These are phyloP conservation scores for Holothuria leucospilota DNA, from an alignment of 53 echinoderm and acorn worm genomes.

Conservation along the genomic window DNA sequence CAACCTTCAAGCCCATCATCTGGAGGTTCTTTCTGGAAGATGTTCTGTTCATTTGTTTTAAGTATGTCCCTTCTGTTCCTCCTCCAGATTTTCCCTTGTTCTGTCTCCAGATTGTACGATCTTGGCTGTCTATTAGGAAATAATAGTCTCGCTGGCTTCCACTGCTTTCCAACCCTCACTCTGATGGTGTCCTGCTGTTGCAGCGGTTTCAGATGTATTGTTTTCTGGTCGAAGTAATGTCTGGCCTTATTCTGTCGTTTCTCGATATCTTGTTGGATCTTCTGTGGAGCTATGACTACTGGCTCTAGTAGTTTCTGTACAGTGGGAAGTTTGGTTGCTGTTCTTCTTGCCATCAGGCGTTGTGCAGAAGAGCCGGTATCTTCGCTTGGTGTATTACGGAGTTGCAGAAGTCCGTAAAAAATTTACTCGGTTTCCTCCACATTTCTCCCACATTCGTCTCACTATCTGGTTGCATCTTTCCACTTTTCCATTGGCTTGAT, in stretches of 20 bases:
- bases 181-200: not conserved
- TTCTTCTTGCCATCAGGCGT: no score
- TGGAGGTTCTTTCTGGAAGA: slow-evolving; percentile 34
- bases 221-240: no score
- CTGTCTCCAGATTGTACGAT: slow-evolving; percentile 18
- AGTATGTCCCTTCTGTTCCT: slow-evolving; percentile 43
- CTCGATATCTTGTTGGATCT: not conserved
- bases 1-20: no score
- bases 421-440: slow-evolving; percentile 16
- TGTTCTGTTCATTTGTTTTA: slow-evolving; percentile 16
- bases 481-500: no score
- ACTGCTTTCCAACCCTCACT: slow-evolving; percentile 24
- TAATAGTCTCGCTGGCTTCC: no score
- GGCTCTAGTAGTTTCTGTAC: not conserved
- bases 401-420: no score
- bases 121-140: slow-evolving; percentile 11
- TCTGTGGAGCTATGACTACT: not conserved
- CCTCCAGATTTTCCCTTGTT: slow-evolving; percentile 33
- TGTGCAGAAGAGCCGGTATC: no score
- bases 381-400: no score
- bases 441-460: not conserved
- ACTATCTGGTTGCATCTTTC: no score
- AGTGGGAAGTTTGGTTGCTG: slow-evolving; percentile 36
- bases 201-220: slow-evolving; percentile 1
- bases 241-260: no score